Base-by-base conservation (phyloP, 2,888 invertebrate genomes). In the Sthenelais limicola region DNA sequence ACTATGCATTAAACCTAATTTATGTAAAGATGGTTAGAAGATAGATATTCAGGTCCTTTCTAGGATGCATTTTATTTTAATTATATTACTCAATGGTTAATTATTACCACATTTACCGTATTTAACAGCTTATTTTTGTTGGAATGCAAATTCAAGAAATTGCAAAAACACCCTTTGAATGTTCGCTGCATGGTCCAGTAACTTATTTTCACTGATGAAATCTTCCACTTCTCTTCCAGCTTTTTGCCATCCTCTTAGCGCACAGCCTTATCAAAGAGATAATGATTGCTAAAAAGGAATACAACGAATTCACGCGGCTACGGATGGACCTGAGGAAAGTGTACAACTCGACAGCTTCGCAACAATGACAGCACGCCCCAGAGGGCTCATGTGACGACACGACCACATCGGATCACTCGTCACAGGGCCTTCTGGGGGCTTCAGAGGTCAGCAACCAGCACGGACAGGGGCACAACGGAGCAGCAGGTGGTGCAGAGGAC, bases 221-320 rank as follows among this genome's bases (percentile, higher is more conserved):
- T n/a, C n/a, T n/a, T n/a, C n/a, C n/a, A n/a, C n/a, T 68, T 35
- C 38, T 62, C 15, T 76, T 76, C 33, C 79, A 79, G 79, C 48
- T 79, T 12, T 75, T 77, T 49, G 75, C 77, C n/a, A 76, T 79
- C 43, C 28, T 78, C 24, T 54, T 79, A 70, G 78, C 78, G 7
- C 76, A 78, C 68, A 69, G 73, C 30, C 68, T 79, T 30, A 77
- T 79, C 70, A 58, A 54, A 33, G 52, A 69, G 33, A 70, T 73
- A 9, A 48, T 69, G 30, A 32, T 73, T 21, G 69, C 62, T 26
- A 58, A 70, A 43, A 73, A 70, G 43, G 62, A 69, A 26, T 69
- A 47, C 38, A 38, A 49, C 24, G 73, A 73, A 43, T 48, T 43
- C 30, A 71, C 48, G 15, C 58, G 62, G 21, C 32, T 71, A 7